phyloP scores from a whole-genome alignment of 1,140 invertebrate species.

The Kradibia gibbosae region DNA sequence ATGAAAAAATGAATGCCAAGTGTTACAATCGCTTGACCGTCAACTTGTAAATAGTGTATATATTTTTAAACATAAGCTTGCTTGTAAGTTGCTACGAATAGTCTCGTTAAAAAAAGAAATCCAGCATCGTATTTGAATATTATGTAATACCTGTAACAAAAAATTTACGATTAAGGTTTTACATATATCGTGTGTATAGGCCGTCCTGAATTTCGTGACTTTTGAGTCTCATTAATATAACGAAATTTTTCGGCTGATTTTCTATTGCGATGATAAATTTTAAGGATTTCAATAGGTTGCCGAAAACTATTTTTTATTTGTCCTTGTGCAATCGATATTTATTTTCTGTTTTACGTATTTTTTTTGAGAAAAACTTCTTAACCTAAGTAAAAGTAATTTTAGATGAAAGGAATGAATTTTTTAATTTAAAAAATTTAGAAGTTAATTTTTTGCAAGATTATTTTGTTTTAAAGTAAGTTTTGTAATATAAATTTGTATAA shows the following conservation, averaged over 20 bases:
- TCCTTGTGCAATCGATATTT: conserved; percentile 11
- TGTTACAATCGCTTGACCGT: conserved; percentile 47
- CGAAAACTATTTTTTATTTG: neutral
- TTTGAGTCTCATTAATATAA: conserved; percentile 45
- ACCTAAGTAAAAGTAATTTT: conserved; percentile 5
- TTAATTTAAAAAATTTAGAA: conserved; percentile 7
- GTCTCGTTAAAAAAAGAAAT: conserved; percentile 60
- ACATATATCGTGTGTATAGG: conserved; percentile 59
- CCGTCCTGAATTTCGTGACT: conserved; percentile 56
- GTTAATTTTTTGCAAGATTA: conserved; percentile 38
- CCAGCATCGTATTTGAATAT: conserved; percentile 69
- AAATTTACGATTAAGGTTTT: conserved; percentile 41
- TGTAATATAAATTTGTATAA: conserved; percentile 33
- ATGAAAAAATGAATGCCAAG: conserved; percentile 34
- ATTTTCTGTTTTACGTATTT: conserved; percentile 21
- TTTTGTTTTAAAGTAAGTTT: conserved; percentile 40
- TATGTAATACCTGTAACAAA: conserved; percentile 53
- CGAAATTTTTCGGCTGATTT: conserved; percentile 29
- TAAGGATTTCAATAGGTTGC: neutral
- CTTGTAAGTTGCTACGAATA: conserved; percentile 53
- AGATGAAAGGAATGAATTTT: neutral
- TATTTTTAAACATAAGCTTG: conserved; percentile 55
- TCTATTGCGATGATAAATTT: conserved; percentile 30
- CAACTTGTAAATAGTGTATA: conserved; percentile 69
- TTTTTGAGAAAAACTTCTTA: conserved; percentile 24